Evolutionary conservation across 2,797 vertebrate genomes (phyloP).

Genomic region (Setipinna tenuifilis): DNA sequence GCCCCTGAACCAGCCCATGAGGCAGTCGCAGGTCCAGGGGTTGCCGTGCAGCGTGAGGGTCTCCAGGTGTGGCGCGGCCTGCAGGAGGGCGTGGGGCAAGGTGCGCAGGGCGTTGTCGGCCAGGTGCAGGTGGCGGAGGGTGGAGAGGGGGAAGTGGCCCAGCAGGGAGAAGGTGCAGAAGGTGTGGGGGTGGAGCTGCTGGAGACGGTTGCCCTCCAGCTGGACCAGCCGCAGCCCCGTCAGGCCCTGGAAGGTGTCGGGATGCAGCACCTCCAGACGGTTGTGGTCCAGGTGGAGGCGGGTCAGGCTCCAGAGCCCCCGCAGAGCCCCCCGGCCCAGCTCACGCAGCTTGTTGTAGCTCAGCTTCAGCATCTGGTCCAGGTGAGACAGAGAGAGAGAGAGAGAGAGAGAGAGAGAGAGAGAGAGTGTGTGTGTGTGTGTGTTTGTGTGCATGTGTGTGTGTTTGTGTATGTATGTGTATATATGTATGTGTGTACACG

Average conservation of each 20-base stretch:
- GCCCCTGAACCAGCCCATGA: constrained; percentile 78
- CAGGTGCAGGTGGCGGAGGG: constrained; percentile 87
- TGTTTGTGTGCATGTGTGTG: background rate
- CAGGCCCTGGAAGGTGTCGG: constrained; percentile 86
- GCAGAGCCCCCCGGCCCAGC: constrained; percentile 76
- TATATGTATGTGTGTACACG: background rate
- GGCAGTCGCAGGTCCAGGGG: constrained; percentile 91
- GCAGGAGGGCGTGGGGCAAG: constrained; percentile 73
- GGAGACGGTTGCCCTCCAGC: constrained; percentile 88
- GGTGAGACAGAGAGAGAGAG: constrained; percentile 14
- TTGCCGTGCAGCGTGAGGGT: constrained; percentile 90
- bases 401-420: background rate
- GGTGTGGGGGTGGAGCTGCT: constrained; percentile 84
- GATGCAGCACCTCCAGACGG: constrained; percentile 86
- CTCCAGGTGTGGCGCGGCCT: constrained; percentile 82
- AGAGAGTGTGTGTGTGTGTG: background rate
- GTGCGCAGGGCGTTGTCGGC: constrained; percentile 84
- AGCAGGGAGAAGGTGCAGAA: constrained; percentile 85
- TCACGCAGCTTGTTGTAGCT: constrained; percentile 91
- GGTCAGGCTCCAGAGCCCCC: constrained; percentile 80
- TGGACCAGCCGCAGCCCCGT: constrained; percentile 85
- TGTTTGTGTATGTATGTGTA: background rate
- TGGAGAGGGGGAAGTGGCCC: constrained; percentile 83
- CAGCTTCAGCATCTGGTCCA: constrained; percentile 87
- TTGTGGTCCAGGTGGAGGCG: constrained; percentile 92